Evolutionary conservation across 2,888 invertebrate species (phyloP), one percentile per base, ranked within the genome.

Genomic region (Drosophila kokeensis): DNA sequence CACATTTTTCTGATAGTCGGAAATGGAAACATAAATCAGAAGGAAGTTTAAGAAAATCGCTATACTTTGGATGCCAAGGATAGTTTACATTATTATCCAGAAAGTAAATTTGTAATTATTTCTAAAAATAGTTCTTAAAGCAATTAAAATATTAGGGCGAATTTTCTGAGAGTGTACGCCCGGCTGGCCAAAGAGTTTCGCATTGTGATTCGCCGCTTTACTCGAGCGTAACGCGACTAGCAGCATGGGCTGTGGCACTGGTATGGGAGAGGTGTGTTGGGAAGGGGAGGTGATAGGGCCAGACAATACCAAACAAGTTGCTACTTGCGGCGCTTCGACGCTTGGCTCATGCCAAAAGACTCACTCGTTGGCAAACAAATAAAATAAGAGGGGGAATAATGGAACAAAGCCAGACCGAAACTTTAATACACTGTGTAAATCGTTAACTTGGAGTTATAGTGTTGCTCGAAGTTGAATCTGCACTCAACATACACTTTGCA

Each of bases 121-220:
- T 45, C 7, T 24, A 45, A 45, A 8, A 15, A 8, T 1, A 21
- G n/a, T 21, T 21, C 15, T n/a, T 6, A 42, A 21, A 11, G 42
- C 42, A 21, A 42, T 21, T 42, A 15, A 2, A 15, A 21, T 3
- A 8, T 7, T 4, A 45, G 15, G 2, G 8, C 21, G 15, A 24
- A 15, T 21, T 45, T 45, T 45, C 24, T 15, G 2, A 45, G 45
- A 45, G 45, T 45, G 45, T 45, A 90, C 90, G 90, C 89, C 71
- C 86, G 71, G 90, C 75, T 90, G 85, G 71, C 78, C 76, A 87
- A 84, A 89, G 75, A 83, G 89, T 90, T 87, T 90, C 87, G 90
- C 85, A 87, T 87, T 89, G 73, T 84, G 89, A 80, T 87, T 84
- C 82, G 76, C 76, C 78, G 78, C 80, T 87, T 89, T 84, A 87